Evolutionary conservation across 1,140 invertebrate species (phyloP).

Genomic region (Conus ventricosus): DNA sequence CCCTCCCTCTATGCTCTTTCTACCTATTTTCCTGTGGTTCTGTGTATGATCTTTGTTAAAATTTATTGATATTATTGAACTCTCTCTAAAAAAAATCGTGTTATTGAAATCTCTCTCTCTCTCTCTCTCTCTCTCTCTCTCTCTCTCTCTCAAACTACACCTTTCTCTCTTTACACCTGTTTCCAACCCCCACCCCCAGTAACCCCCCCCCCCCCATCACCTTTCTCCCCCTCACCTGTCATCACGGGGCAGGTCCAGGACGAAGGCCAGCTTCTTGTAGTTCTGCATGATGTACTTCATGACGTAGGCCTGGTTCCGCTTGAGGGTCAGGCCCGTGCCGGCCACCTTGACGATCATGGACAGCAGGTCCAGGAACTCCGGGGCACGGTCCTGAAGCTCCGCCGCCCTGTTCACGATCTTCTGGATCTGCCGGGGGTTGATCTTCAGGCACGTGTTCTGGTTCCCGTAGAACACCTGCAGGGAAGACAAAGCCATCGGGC

Average conservation of each 20-base stretch:
- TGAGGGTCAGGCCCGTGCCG: conserved; percentile 72
- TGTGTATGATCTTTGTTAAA: no score
- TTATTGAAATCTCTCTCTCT: no score
- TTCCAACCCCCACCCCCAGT: neutral
- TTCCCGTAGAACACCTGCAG: conserved; percentile 73
- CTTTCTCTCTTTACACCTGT: neutral
- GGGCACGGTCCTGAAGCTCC: conserved; percentile 67
- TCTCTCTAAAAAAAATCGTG: no score
- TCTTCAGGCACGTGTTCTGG: conserved; percentile 72
- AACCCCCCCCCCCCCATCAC: neutral
- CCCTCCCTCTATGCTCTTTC: no score
- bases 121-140: neutral
- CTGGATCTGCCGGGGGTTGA: conserved; percentile 72
- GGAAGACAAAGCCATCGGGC: neutral
- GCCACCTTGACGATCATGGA: conserved; percentile 74
- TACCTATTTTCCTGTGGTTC: no score
- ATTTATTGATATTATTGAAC: no score
- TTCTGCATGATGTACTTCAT: conserved; percentile 76
- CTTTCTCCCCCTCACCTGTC: conserved; percentile 51
- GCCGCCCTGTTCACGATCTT: conserved; percentile 72
- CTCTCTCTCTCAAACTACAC: neutral
- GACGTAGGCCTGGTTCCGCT: conserved; percentile 73
- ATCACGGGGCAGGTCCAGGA: conserved; percentile 67
- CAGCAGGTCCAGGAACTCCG: conserved; percentile 73
- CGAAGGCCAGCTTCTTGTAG: conserved; percentile 71